These are phyloP conservation scores for Urosaurus nigricauda DNA, from an alignment of 2,797 vertebrate genomes.

Conservation along the genomic window DNA sequence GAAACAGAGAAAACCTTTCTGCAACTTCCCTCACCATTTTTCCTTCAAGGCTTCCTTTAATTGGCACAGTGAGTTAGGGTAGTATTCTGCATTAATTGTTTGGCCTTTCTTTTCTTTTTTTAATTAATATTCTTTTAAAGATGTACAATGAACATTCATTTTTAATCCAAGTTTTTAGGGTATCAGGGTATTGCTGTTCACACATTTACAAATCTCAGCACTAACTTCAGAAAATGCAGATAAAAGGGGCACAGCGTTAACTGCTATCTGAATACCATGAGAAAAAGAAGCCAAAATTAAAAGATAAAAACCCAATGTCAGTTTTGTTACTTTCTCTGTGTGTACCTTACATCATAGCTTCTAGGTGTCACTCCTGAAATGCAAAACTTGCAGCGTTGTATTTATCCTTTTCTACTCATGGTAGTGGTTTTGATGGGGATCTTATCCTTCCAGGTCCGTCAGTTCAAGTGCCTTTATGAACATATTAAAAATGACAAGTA, in stretches of 20 bases:
- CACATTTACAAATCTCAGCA: slow-evolving; percentile 93
- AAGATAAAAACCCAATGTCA: slow-evolving; percentile 74
- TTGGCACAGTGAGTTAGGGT: too few relatives aligned
- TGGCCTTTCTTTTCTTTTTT: too few relatives aligned
- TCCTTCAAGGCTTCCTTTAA: too few relatives aligned
- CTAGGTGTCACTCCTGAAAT: slow-evolving; percentile 96
- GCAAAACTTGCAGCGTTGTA: slow-evolving; percentile 96
- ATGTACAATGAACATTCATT: slow-evolving; percentile 95
- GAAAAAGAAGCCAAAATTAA: slow-evolving; percentile 76
- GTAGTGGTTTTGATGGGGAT: slow-evolving; percentile 95
- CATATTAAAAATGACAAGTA: slow-evolving; percentile 99
- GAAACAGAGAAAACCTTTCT: too few relatives aligned
- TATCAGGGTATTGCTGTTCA: slow-evolving; percentile 88
- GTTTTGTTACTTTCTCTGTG: too few relatives aligned
- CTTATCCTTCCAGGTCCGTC: slow-evolving; percentile 97
- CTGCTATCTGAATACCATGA: slow-evolving; percentile 74
- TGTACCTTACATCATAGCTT: too few relatives aligned
- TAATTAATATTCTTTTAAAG: slow-evolving; percentile 98
- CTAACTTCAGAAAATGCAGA: slow-evolving; percentile 75
- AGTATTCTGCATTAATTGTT: too few relatives aligned
- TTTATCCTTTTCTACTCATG: slow-evolving; percentile 98
- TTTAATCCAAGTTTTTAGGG: slow-evolving; percentile 86
- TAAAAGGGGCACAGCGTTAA: slow-evolving; percentile 65
- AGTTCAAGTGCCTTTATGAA: slow-evolving; percentile 99
- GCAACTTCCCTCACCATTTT: too few relatives aligned